A percentile compares a stretch with the other conserved stretches of the same genome.
Evolutionary conservation across 2,113 vertebrate species (phyloP).

Genomic region (Syngnathus typhle): DNA sequence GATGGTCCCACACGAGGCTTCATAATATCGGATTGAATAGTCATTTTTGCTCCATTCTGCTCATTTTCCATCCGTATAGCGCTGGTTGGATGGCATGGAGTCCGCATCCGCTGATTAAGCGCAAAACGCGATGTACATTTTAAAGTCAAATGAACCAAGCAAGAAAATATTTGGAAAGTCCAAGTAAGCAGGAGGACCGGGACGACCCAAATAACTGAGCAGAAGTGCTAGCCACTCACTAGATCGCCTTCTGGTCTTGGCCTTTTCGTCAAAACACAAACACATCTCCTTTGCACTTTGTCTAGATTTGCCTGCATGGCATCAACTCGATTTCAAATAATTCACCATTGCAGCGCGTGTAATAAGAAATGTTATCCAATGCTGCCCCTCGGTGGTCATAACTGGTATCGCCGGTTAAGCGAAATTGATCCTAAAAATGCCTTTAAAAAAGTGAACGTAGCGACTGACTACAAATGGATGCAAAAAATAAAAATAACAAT

Average conservation of each 20-base stretch:
- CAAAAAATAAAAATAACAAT: neutral
- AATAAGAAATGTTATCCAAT: constrained; percentile 6
- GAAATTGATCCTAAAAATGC: neutral
- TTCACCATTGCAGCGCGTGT: neutral
- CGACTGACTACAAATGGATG: too few relatives aligned
- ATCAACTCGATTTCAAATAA: neutral
- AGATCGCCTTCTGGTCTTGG: too few relatives aligned
- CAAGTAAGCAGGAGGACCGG: too few relatives aligned
- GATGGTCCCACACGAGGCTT: constrained; percentile 1
- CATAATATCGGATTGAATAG: neutral
- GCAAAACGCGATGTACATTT: too few relatives aligned
- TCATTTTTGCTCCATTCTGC: neutral
- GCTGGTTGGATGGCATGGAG: too few relatives aligned
- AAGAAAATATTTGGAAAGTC: too few relatives aligned
- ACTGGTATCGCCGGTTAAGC: neutral
- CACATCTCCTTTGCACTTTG: neutral
- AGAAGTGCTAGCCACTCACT: too few relatives aligned
- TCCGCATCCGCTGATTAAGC: too few relatives aligned
- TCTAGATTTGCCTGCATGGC: neutral
- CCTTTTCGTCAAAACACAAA: neutral
- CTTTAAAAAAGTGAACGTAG: neutral
- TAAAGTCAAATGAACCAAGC: too few relatives aligned
- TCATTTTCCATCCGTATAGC: neutral
- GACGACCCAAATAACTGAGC: too few relatives aligned
- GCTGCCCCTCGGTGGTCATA: constrained; percentile 45